These are phyloP conservation scores for Apamea anceps DNA, from an alignment of 2,888 invertebrate genomes.

Conservation along the genomic window DNA sequence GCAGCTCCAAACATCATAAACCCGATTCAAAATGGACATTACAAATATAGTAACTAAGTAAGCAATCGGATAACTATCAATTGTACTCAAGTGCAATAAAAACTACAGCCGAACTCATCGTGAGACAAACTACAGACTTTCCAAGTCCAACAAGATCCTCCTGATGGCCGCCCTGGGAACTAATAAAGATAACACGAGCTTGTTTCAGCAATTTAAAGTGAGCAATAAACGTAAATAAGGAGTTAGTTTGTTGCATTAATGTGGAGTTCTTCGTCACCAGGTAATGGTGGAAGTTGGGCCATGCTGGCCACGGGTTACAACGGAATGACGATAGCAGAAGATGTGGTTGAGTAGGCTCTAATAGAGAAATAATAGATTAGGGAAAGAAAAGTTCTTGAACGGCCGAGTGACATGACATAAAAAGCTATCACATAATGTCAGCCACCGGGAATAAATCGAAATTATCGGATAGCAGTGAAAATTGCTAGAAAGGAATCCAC, in stretches of 20 bases:
- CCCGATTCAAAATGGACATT: constrained; percentile 19
- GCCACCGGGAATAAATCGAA: background rate
- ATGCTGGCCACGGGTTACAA: background rate
- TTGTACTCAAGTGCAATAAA: constrained; percentile 59
- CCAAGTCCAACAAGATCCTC: constrained; percentile 60
- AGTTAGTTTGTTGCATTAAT: constrained; percentile 65
- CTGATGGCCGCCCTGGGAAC: constrained; percentile 59
- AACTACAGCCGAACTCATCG: constrained; percentile 44
- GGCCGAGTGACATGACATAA: background rate
- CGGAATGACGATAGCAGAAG: background rate
- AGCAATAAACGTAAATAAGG: constrained; percentile 74
- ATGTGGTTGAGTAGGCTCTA: background rate
- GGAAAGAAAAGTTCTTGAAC: background rate
- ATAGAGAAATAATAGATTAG: background rate
- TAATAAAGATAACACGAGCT: constrained; percentile 68
- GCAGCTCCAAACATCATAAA: constrained; percentile 5
- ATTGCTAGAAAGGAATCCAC: background rate
- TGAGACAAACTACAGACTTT: constrained; percentile 56
- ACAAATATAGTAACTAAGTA: constrained; percentile 43
- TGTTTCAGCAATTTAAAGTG: constrained; percentile 68
- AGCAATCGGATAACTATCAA: constrained; percentile 53
- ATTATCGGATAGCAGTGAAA: no score
- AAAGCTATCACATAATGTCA: background rate
- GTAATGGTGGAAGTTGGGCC: constrained; percentile 34
- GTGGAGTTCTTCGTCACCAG: constrained; percentile 38